Evolutionary conservation across 2,797 vertebrate species (phyloP), one percentile per base, ranked within the genome.

Genomic region (Loris lydekkerianus): DNA sequence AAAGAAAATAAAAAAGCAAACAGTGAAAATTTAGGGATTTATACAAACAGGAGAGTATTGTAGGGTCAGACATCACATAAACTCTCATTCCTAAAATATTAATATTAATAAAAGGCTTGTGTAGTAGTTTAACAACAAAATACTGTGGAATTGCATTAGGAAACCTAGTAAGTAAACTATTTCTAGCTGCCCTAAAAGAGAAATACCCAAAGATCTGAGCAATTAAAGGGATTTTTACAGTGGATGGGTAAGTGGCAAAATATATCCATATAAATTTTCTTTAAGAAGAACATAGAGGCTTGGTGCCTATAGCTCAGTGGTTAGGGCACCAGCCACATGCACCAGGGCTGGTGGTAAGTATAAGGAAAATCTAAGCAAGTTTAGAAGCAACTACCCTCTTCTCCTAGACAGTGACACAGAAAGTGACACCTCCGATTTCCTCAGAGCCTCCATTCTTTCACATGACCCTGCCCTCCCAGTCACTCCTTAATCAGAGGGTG

Each of bases 1-100:
- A 92, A 76, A 76, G 80, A 93, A 89, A 85, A 76, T 20, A 70
- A 49, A 76, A 84, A 69, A 86, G n/a, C 40, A 82, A 94, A 43
- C 7, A 18, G 5, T 58, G 37, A 14, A 43, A 89, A 88, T 61
- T 49, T 53, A 83, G 7, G 15, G 25, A 73, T 1, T 75, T 77
- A 13, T 11, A 34, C 46, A 43, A 87, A 81, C 10, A 23, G 60
- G 75, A 85, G n/a, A 87, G 21, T 20, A 37, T 25, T 46, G 10
- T 58, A 78, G 82, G 94, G 78, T 77, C 63, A 70, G 69, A 63
- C 3, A 53, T 75, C 56, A 43, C 40, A 14, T n/a, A 75, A 67
- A 23, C 10, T 4, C 40, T 1, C 23, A 10, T 2, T 5, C 5
- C 21, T 29, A 65, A 77, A 72, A 60, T 34, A 34, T 34, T 34